Conservation (phyloP, 2,888 invertebrate species). For the Nomada fabriciana region DNA sequence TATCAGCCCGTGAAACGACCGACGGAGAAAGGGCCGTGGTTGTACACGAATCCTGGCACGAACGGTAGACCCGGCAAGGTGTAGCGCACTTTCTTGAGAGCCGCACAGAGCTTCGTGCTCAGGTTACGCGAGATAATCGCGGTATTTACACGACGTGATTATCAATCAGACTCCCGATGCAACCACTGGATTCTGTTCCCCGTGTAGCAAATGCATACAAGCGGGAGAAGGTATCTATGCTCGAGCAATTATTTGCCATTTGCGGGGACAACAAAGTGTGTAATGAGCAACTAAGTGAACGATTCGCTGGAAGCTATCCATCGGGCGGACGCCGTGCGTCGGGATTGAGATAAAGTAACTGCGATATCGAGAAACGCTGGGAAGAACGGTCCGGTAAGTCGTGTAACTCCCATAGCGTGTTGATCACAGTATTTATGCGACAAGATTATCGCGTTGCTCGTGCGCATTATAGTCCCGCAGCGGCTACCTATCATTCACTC, state of each 20-base stretch:
- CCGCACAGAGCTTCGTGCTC: constrained; percentile 30
- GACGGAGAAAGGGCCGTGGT: background rate
- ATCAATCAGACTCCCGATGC: constrained; percentile 58
- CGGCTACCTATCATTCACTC: constrained; percentile 19
- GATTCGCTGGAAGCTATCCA: constrained; percentile 21
- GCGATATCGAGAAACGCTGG: constrained; percentile 16
- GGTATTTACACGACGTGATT: constrained; percentile 64
- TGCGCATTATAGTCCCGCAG: constrained; percentile 38
- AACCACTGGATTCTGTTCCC: constrained; percentile 6
- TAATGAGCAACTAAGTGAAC: constrained; percentile 39
- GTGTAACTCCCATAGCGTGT: constrained; percentile 4
- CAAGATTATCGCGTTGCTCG: constrained; percentile 48
- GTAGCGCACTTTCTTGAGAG: constrained; percentile 10
- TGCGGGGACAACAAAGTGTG: constrained; percentile 14
- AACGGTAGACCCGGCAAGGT: constrained; percentile 7
- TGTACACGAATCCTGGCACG: constrained; percentile 15
- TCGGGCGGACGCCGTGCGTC: constrained; percentile 10
- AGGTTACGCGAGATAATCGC: constrained; percentile 63
- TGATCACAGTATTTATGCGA: constrained; percentile 57
- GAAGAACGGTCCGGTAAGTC: constrained; percentile 9
- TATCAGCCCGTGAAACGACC: background rate
- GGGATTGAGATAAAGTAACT: background rate
- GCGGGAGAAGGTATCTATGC: background rate
- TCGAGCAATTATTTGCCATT: constrained; percentile 15
- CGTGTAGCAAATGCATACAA: constrained; percentile 1